Conservation (phyloP, 2,797 vertebrate genomes). For the Centroberyx gerrardi region DNA sequence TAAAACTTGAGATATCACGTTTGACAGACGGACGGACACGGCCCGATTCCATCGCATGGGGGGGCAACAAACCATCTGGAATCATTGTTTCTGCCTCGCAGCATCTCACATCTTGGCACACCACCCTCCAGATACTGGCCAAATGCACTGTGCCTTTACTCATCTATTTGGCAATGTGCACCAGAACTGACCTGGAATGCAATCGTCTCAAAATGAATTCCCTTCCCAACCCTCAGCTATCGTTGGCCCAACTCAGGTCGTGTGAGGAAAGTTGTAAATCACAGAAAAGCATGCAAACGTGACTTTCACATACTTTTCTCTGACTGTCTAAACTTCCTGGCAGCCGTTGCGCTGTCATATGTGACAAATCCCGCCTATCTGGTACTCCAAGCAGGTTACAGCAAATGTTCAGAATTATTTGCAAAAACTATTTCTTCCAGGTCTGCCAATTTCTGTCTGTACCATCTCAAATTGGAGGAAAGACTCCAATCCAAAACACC, state of each 20-base stretch:
- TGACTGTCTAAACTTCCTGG: not conserved
- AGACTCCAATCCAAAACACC: no score
- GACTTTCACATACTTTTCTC: not conserved
- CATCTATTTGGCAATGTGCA: not conserved
- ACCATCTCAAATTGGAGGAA: no score
- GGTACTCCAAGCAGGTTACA: no score
- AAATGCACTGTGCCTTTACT: not conserved
- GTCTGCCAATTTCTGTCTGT: not conserved
- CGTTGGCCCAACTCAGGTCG: not conserved
- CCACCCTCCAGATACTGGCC: not conserved
- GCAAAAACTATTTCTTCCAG: not conserved
- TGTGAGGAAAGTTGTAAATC: not conserved
- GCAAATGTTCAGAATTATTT: not conserved
- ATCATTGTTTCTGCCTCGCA: not conserved
- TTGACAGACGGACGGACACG: no score
- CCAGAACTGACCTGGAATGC: not conserved
- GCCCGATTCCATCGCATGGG: no score
- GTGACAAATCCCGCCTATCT: no score
- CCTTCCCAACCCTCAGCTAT: not conserved
- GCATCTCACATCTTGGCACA: not conserved
- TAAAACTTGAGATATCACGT: no score
- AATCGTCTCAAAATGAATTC: not conserved
- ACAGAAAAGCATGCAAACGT: not conserved
- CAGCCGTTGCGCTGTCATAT: not conserved
- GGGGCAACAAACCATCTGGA: no score